Conservation (phyloP, 2,797 vertebrate genomes). For the Peromyscus nudipes region DNA sequence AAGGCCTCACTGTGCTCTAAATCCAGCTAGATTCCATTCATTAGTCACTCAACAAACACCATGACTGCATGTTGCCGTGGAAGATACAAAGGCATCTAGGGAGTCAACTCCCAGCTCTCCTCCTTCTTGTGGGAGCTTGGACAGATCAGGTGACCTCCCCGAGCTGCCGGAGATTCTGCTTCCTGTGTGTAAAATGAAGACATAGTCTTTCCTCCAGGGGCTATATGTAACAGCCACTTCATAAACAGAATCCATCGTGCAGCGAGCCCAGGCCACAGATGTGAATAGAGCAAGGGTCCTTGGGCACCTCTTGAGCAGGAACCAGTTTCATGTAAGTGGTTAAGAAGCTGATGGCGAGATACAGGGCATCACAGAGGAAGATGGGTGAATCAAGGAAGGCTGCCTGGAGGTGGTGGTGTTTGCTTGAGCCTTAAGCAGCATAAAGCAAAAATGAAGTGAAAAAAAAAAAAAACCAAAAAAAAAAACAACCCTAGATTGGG, state of each 20-base stretch:
- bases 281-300: background rate
- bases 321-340: background rate
- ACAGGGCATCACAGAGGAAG: background rate
- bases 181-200: background rate
- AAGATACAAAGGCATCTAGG: background rate
- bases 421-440: background rate
- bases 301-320: background rate
- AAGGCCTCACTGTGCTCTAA: background rate
- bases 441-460: too few relatives aligned
- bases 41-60: background rate
- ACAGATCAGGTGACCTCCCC: background rate
- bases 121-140: background rate
- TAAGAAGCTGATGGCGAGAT: background rate
- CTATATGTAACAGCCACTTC: background rate
- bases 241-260: too few relatives aligned
- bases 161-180: background rate
- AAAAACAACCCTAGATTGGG: background rate
- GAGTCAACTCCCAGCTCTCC: background rate
- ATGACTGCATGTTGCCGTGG: background rate
- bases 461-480: too few relatives aligned
- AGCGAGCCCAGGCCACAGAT: background rate
- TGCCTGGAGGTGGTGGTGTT: slow-evolving; percentile 3
- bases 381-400: background rate
- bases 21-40: background rate
- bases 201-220: background rate